Base-by-base conservation (phyloP, 2,888 invertebrate species). In the Perizoma flavofasciatum region DNA sequence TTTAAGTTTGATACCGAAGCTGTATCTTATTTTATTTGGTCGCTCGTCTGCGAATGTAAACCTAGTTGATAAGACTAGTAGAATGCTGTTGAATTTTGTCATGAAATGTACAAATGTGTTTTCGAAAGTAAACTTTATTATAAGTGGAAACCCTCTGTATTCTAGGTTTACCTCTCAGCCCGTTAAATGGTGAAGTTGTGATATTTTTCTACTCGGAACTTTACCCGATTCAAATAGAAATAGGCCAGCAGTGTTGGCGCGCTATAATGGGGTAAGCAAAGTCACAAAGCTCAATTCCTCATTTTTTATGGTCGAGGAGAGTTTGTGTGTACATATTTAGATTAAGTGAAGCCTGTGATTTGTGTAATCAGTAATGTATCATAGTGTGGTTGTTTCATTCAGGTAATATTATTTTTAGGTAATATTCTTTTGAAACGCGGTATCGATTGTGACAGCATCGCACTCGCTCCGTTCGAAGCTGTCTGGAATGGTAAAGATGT, bases 71-170 rank as follows among this genome's bases (percentile, higher is more conserved):
- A 88, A 89, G 90, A 86, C 85, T 88, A 86, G 88, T 88, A 85
- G 86, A 91, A 89, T 89, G 84, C 86, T 89, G 90, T 90, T 91
- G 86, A 89, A 89, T 89, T 89, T 89, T 89, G 89, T 89, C 90
- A 90, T 89, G 82, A 88, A 88, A 90, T 92, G 92, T 92, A 92
- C 92, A 92, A 92, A 92, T 92, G 88, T 89, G 87, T 90, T 90
- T 88, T 88, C 78, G 84, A 79, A 90, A 90, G 90, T 89, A 90
- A 90, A 89, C 80, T 81, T 83, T 88, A 86, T 86, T 87, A 78
- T 90, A 89, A 91, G 91, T 86, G 84, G 86, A 85, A 85, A 78
- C 82, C 79, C 79, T 88, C 86, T 88, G 88, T 89, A 89, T 89
- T 89, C 81, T 89, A 89, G 88, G 88, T 89, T 81, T 81, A 86